Evolutionary conservation across 2,113 vertebrate genomes (phyloP), one percentile per base, ranked within the genome.

Genomic region (Ailuropoda melanoleuca): DNA sequence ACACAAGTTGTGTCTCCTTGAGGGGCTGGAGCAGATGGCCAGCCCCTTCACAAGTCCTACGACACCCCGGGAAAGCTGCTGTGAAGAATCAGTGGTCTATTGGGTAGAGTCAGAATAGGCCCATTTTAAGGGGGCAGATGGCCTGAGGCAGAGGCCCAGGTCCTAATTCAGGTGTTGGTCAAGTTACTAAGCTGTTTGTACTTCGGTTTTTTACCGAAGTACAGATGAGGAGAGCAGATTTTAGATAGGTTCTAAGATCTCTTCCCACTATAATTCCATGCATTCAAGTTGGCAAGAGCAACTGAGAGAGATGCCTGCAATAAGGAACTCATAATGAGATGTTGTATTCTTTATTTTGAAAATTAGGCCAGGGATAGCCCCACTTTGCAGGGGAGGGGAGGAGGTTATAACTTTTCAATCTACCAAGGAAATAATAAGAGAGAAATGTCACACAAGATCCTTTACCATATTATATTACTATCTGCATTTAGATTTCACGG

Each of bases 401-500:
- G 7, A 68, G 56, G 18, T n/a, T 58, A 50, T 5, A 89, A 55
- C 24, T 62, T 60, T 60, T 92, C 60, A 88, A 58, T 72, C 64
- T 55, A 53, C 26, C 43, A 81, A 56, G 34, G 80, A 78, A 55
- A 81, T 26, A n/a, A 29, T 64, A 43, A 64, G 12, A 68, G 39
- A 53, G 24, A 68, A 91, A n/a, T 31, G 31, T 68, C 62, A 8
- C 68, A 37, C 0, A 15, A 64, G 39, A 48, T 3, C 60, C 37
- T 87, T 50, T 43, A 55, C 13, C 66, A 7, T 23, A 26, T 39
- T 24, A 13, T 1, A 29, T 6, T 9, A 50, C 50, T 29, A 6
- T 48, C 86, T 91, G 43, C 26, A 77, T 1, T 87, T 60, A 96
- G 13, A 48, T 31, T 19, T 98, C 83, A 78, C 4, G 92, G 92